Conservation (phyloP, 2,888 invertebrate genomes). For the Lymantria monacha region DNA sequence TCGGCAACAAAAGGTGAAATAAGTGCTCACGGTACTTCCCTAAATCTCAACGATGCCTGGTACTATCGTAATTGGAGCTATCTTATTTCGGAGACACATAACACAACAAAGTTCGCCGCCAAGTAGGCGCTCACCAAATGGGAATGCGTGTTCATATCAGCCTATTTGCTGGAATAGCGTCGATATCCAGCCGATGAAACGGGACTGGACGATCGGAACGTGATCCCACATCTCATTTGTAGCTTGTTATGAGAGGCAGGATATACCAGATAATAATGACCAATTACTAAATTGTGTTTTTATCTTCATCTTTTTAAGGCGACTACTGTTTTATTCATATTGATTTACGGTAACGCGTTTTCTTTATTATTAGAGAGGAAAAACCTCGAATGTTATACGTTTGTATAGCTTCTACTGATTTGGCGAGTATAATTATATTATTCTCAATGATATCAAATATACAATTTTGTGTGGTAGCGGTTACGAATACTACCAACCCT, state of each 20-base stretch:
- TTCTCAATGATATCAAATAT: no score
- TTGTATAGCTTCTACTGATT: no score
- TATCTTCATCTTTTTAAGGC: background rate
- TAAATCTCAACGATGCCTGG: conserved; percentile 10
- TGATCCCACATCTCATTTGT: conserved; percentile 62
- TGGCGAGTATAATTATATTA: no score
- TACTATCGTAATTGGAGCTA: conserved; percentile 57
- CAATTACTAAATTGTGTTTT: conserved; percentile 23
- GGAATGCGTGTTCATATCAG: conserved; percentile 54
- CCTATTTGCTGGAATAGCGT: conserved; percentile 57
- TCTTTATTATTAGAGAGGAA: no score
- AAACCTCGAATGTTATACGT: no score
- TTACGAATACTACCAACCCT: no score
- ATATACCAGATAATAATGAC: conserved; percentile 22
- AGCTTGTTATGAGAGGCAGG: conserved; percentile 42
- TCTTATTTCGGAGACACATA: conserved; percentile 63
- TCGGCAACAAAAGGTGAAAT: conserved; percentile 21
- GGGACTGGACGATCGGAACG: conserved; percentile 47
- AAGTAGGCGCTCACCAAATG: conserved; percentile 57
- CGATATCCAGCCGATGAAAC: conserved; percentile 58
- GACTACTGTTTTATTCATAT: no score
- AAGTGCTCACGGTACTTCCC: conserved; percentile 15
- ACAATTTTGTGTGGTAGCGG: no score
- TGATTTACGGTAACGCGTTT: no score
- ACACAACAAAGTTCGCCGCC: conserved; percentile 65